Evolutionary conservation across 2,113 vertebrate species (phyloP).

Genomic region (Ondatra zibethicus): DNA sequence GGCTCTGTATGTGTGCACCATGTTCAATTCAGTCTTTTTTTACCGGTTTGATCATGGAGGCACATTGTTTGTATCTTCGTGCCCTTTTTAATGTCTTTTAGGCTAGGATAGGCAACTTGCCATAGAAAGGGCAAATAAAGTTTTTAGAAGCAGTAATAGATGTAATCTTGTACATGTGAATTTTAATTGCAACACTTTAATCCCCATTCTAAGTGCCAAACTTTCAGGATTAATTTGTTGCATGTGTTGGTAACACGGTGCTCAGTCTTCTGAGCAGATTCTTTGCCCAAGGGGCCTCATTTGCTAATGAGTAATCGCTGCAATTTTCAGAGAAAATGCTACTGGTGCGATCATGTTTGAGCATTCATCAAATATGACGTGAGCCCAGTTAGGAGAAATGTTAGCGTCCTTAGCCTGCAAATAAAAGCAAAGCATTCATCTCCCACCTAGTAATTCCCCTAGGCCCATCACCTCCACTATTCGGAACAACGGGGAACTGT

Average conservation of each 20-base stretch:
- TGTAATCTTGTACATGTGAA: constrained; percentile 39
- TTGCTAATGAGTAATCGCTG: constrained; percentile 77
- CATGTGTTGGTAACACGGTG: constrained; percentile 52
- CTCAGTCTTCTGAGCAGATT: constrained; percentile 64
- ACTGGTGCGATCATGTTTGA: constrained; percentile 64
- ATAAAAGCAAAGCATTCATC: constrained; percentile 13
- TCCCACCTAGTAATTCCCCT: constrained; percentile 47
- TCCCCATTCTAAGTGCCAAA: constrained; percentile 54
- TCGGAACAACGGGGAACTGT: background rate
- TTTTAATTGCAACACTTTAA: constrained; percentile 65
- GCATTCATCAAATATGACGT: constrained; percentile 74
- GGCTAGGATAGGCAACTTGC: background rate
- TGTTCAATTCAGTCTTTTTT: background rate
- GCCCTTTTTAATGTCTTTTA: constrained; percentile 5
- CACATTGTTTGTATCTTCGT: background rate
- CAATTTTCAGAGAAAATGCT: constrained; percentile 74
- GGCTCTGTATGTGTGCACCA: rapidly evolving
- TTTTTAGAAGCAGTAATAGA: constrained; percentile 58
- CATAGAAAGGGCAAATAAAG: constrained; percentile 44
- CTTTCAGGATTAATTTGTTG: constrained; percentile 73
- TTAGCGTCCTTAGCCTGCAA: constrained; percentile 35
- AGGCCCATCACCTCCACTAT: constrained; percentile 26
- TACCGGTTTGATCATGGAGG: background rate
- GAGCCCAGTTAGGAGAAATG: constrained; percentile 59
- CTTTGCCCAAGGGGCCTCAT: constrained; percentile 69